Base-by-base conservation (phyloP, 2,888 invertebrate genomes). In the Thera britannica region DNA sequence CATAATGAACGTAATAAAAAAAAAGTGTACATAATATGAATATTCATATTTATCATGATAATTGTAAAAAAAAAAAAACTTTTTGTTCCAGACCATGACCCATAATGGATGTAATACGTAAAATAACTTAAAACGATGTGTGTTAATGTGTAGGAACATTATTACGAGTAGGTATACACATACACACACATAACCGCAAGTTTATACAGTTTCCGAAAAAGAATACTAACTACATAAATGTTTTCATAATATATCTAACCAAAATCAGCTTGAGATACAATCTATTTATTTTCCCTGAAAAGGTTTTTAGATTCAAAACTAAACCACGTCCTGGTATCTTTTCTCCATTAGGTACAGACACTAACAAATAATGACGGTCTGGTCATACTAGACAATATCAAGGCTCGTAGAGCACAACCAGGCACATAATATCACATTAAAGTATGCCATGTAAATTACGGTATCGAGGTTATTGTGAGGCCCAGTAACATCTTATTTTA, bases 401-500 rank as follows among this genome's bases (percentile, higher is more conserved):
- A 78, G 76, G 68, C 74, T 77, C 75, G 74, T 74, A 71, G 73
- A 80, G 72, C 77, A 81, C 79, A 80, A 78, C 77, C 78, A 77
- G 79, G 80, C 78, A 82, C 78, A 82, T 81, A 83, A 84, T 79
- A 82, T 79, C 78, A 77, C 79, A 84, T 82, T 82, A 84, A 78
- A 78, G 75, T 78, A 79, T 73, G 76, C 69, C 77, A 83, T 85
- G 84, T 86, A 87, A 85, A 86, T 85, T 83, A 83, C 78, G 79
- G 76, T 77, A 77, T 81, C 79, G 80, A 81, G 76, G 76, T 79
- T 83, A 77, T 80, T 80, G 82, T 81, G 82, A 81, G 81, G 84
- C 81, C 83, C 84, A 82, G 85, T 86, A 83, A 84, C 83, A 79
- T 86, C 86, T 87, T 90, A 90, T 90, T 88, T 90, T 90, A 90